Evolutionary conservation across 2,797 vertebrate species (phyloP), one percentile per base, ranked within the genome.

Genomic region (Sparidentex hasta): DNA sequence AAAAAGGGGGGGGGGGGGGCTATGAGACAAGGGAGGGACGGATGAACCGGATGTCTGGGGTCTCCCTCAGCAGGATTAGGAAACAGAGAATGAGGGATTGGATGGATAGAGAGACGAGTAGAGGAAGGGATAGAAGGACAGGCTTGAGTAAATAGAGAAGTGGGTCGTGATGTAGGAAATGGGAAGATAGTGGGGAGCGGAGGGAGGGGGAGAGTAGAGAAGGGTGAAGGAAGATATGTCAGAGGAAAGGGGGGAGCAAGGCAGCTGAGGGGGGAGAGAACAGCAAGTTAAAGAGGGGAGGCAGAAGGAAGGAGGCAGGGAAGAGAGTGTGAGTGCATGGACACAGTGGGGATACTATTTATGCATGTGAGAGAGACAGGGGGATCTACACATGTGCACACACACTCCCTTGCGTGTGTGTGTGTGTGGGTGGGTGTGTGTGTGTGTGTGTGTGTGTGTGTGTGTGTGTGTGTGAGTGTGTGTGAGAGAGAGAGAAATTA

Each of bases 271-370:
- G 57, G 16, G 29, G 27, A 55, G 43, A 67, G 72, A 65, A 72
- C 8, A 33, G 33, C 33, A 61, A 71, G 50, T 51, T 3, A n/a
- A 68, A 76, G 62, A 69, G 71, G 63, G 67, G 74, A 76, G 52
- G 56, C 44, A 76, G 66, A 70, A 76, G 72, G 65, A 65, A 71
- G 38, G 66, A 91, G 86, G 72, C 83, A 79, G 76, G 86, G 65
- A 74, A 65, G 86, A 82, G 83, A 71, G 83, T 85, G 72, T 84
- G 85, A 87, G 96, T 93, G 95, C 79, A 96, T 79, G 95, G 95
- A 96, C 95, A 96, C 94, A 96, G 87, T 96, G 95, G 96, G 96
- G 94, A 95, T 96, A 96, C 97, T 95, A 95, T 91, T 92, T 90
- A 91, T 90, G 91, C 86, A 91, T 91, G 90, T 93, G 90, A 88